These are phyloP conservation scores for Galbula dea DNA, from an alignment of 2,113 vertebrate species.

Conservation along the genomic window DNA sequence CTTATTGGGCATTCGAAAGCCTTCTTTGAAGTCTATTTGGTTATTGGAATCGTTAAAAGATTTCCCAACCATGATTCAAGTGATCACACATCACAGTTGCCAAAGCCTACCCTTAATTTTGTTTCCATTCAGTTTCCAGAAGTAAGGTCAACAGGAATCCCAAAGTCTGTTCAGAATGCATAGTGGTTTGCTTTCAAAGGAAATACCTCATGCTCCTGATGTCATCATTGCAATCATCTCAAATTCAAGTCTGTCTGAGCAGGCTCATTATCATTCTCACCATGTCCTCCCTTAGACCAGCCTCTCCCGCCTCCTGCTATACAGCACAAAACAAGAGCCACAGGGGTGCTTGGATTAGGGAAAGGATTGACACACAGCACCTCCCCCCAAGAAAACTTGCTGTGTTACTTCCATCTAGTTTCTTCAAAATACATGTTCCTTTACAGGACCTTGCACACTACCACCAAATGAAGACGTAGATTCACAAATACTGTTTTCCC, in stretches of 20 bases:
- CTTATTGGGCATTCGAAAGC: neutral
- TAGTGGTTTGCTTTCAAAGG: neutral
- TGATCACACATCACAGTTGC: neutral
- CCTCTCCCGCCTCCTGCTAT: constrained; percentile 6
- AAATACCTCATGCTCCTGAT: constrained; percentile 34
- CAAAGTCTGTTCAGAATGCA: neutral
- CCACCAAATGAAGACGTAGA: neutral
- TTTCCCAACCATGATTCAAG: neutral
- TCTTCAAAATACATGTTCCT: neutral
- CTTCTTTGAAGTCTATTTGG: neutral
- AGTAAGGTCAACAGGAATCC: constrained; percentile 2
- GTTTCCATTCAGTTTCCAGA: neutral
- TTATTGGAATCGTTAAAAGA: neutral
- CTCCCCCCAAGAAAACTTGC: constrained; percentile 52
- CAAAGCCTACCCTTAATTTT: neutral
- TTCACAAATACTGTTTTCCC: neutral
- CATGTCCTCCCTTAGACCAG: constrained; percentile 13
- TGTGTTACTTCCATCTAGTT: neutral
- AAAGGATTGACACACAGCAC: neutral
- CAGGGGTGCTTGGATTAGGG: constrained; percentile 11
- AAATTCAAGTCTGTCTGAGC: constrained; percentile 15
- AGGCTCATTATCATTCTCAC: constrained; percentile 36
- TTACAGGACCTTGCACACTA: neutral
- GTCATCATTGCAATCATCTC: constrained; percentile 16
- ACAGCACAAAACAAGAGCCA: constrained; percentile 16